Percentiles rank a stretch among this genome's conserved stretches.
Conservation (phyloP, 2,888 invertebrate genomes). For the Sericinus montela region DNA sequence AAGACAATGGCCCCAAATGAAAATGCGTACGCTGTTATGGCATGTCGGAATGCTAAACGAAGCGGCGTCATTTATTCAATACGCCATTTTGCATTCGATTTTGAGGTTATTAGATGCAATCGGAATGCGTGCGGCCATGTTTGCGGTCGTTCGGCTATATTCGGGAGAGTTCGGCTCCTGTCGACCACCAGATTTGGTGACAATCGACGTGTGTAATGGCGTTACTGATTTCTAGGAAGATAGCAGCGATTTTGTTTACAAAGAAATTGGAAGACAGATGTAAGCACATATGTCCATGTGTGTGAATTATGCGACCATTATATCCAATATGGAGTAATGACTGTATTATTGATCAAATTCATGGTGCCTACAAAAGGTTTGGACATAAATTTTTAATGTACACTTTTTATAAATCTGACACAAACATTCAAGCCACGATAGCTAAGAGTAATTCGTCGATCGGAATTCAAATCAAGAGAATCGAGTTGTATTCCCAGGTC, state of each 20-base stretch:
- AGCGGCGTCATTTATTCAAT: slow-evolving; percentile 74
- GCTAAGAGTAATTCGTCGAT: no score
- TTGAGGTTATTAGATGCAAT: slow-evolving; percentile 79
- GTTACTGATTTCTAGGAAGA: slow-evolving; percentile 63
- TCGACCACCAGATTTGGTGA: slow-evolving; percentile 48
- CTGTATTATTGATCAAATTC: neutral
- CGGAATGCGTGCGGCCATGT: slow-evolving; percentile 73
- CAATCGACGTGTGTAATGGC: slow-evolving; percentile 60
- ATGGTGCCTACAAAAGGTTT: neutral
- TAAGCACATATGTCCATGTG: neutral
- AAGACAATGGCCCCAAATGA: slow-evolving; percentile 77
- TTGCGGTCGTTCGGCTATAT: slow-evolving; percentile 59
- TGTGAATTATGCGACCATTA: neutral
- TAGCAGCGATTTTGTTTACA: slow-evolving; percentile 43
- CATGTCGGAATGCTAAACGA: slow-evolving; percentile 75
- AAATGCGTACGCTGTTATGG: slow-evolving; percentile 74
- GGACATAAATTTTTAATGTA: no score
- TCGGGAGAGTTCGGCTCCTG: slow-evolving; percentile 53
- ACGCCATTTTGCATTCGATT: slow-evolving; percentile 76
- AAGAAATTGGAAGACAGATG: slow-evolving; percentile 40
- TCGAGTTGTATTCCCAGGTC: no score
- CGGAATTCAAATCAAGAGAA: no score
- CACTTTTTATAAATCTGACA: no score
- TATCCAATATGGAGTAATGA: neutral
- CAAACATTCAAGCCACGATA: no score